Conservation (phyloP, 1,140 invertebrate genomes). For the Drosophila lowei region DNA sequence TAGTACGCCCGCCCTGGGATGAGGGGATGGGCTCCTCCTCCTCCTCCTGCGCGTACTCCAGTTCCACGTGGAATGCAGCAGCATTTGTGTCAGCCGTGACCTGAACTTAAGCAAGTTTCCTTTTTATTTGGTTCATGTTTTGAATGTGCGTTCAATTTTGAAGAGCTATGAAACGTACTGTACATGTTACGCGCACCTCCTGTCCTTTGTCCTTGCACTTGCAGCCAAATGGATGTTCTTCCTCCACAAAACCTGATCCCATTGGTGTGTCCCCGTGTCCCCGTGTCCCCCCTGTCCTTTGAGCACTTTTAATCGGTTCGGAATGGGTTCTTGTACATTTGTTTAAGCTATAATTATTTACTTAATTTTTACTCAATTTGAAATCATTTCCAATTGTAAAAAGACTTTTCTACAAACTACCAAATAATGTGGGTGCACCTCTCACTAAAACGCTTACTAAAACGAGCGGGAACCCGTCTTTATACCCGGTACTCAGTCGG, state of each 20-base stretch:
- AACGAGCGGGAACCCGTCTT: no score
- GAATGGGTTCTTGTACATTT: not conserved
- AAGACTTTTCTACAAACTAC: constrained; percentile 41
- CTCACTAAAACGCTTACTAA: constrained; percentile 7
- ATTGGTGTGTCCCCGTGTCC: constrained; percentile 21
- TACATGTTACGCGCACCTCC: not conserved
- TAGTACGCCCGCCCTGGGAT: constrained; percentile 39
- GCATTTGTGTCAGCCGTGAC: constrained; percentile 55
- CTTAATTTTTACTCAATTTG: not conserved
- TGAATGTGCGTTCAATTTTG: not conserved
- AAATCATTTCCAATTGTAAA: constrained; percentile 20
- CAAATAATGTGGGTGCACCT: constrained; percentile 34
- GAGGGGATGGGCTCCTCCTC: constrained; percentile 15
- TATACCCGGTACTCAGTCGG: no score
- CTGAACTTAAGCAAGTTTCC: constrained; percentile 55
- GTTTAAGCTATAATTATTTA: constrained; percentile 15
- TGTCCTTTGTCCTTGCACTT: constrained; percentile 3
- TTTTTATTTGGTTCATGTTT: constrained; percentile 46
- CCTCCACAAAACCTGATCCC: not conserved
- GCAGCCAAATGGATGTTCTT: no score
- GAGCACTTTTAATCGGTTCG: constrained; percentile 6
- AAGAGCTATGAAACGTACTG: not conserved
- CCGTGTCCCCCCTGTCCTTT: constrained; percentile 14
- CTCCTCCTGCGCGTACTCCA: no score
- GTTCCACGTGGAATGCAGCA: constrained; percentile 56